Evolutionary conservation across 2,113 vertebrate species (phyloP), one percentile per base, ranked within the genome.

Genomic region (Argyrosomus japonicus): DNA sequence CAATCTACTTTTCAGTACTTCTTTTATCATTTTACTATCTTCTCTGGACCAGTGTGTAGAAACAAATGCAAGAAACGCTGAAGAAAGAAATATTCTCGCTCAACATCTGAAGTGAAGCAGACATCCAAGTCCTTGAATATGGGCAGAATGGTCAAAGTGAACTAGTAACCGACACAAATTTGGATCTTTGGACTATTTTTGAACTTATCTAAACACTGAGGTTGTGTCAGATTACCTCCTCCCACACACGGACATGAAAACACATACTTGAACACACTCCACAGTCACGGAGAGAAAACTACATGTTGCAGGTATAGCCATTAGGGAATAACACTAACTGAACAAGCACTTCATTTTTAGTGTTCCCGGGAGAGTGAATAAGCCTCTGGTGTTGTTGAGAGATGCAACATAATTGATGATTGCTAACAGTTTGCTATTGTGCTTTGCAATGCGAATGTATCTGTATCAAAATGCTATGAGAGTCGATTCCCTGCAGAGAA

Each of bases 381-480:
- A 58, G 67, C 81, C 83, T 78, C 64, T 68, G 67, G 77, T 80
- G 70, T 67, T 80, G 71, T 77, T 77, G 68, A 82, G 75, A 86
- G 81, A 89, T 82, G 79, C 83, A 62, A 51, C 81, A 82, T 80
- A 83, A 91, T 87, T 82, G 84, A 83, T 80, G 79, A 82, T 78
- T 73, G 51, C 81, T 77, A 73, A 76, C 72, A 51, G 64, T 69
- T 81, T 67, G 68, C 40, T 21, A 13, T 64, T 68, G 45, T 25
- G 54, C 77, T 53, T 14, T 40, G 50, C 83, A 70, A 89, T 56
- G 48, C 57, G 40, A 69, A 81, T 63, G 40, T 60, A 81, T 43
- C 48, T 58, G 73, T 47, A 86, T 83, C 64, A 68, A 89, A 81
- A 81, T 56, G 63, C 67, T 45, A 65, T 83, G 87, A 88, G 84